Conservation (phyloP, 2,888 invertebrate genomes). For the Scaptomyza polygonia region DNA sequence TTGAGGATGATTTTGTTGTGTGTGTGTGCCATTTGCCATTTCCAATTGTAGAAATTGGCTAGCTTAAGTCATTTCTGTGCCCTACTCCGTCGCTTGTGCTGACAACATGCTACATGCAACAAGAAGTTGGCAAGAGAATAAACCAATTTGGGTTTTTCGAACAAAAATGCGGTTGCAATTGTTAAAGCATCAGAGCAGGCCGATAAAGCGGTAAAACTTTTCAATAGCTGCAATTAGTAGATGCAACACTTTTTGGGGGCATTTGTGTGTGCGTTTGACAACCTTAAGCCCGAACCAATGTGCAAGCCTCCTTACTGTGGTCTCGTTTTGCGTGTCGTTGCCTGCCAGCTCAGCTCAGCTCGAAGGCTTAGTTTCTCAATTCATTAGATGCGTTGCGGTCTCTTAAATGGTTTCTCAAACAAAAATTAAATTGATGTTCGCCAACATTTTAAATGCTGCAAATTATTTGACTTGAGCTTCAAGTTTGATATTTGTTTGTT, state of each 20-base stretch:
- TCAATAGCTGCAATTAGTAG: constrained; percentile 68
- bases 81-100: neutral
- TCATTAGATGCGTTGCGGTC: constrained; percentile 57
- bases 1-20: constrained; percentile 15
- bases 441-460: neutral
- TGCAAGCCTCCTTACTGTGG: neutral
- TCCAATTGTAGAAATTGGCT: constrained; percentile 13
- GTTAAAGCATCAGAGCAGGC: constrained; percentile 21
- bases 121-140: constrained; percentile 61
- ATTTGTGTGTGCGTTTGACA: constrained; percentile 49
- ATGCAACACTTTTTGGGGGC: constrained; percentile 64
- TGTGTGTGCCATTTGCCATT: constrained; percentile 8
- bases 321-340: constrained; percentile 19
- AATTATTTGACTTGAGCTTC: neutral
- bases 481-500: neutral
- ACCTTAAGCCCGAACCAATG: constrained; percentile 1
- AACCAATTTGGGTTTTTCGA: constrained; percentile 57
- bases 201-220: constrained; percentile 25
- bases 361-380: constrained; percentile 66
- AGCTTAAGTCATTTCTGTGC: neutral
- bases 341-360: constrained; percentile 29
- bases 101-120: constrained; percentile 35
- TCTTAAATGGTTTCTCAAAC: constrained; percentile 41
- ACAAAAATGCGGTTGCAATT: constrained; percentile 47
- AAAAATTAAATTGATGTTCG: neutral